Evolutionary conservation across 2,797 vertebrate genomes (phyloP), one percentile per base, ranked within the genome.

Genomic region (Sebastes wilsoni): DNA sequence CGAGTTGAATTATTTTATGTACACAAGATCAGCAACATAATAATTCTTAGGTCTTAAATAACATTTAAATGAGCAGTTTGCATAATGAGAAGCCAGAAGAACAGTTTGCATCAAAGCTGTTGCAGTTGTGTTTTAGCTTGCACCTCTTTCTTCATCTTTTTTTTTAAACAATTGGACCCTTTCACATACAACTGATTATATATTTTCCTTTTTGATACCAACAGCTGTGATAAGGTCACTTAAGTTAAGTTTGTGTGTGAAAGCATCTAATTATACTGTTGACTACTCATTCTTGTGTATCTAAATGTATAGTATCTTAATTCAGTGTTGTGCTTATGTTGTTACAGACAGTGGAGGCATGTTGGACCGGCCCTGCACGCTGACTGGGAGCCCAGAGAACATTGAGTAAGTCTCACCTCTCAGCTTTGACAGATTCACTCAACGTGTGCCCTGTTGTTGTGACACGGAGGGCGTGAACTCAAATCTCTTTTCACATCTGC

Each of bases 301-400:
- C 14, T 20, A n/a, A 30, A 36, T 22, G 6, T 38, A 7, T 25
- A 4, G 9, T 34, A 7, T 56, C 10, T 69, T 49, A 25, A 13
- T 8, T 22, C 4, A 20, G 6, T 25, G 14, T 72, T 66, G 27
- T 49, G 30, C n/a, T 25, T 16, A 2, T 75, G 66, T 56, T 76
- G 11, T 81, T 89, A 22, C 94, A 99, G 99, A 99, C 91, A 98
- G 98, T 25, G 98, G 98, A 87, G 98, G 98, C 82, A 98, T 99
- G 97, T 95, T 98, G 0, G 99, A 99, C 92, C 95, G 99, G 85
- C 98, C 98, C 83, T 99, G 99, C 90, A 98, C 98, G 25, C 96
- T 99, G 90, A 99, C 98, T 1, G 98, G 98, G 74, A 97, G 95
- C 38, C 98, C 97, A 87, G 99, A 99, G 93, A 99, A 96, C 95